Percentiles rank a stretch among this genome's conserved stretches.
Evolutionary conservation across 2,797 vertebrate species (phyloP).

Genomic region (Hemitrygon akajei): DNA sequence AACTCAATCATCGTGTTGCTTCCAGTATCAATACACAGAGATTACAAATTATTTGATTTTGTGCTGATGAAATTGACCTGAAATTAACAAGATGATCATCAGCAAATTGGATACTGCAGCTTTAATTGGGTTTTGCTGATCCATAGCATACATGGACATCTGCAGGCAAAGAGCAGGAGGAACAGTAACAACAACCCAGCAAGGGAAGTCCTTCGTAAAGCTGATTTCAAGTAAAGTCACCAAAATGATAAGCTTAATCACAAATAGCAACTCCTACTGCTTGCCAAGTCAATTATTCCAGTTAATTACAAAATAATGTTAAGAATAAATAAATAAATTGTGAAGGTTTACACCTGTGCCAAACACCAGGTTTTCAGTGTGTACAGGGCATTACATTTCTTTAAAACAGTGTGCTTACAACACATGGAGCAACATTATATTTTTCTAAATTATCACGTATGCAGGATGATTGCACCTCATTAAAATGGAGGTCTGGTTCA

Average conservation of each 20-base stretch:
- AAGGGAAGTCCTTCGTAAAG: too few species aligned
- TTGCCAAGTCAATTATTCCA: background rate
- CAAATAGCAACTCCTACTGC: background rate
- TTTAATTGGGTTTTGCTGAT: constrained; percentile 20
- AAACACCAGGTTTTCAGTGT: too few species aligned
- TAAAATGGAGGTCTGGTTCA: background rate
- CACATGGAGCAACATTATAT: background rate
- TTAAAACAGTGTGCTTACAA: background rate
- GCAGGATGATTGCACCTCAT: background rate
- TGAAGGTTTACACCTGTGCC: too few species aligned
- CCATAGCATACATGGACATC: background rate
- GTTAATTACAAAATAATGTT: too few species aligned
- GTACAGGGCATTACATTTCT: too few species aligned
- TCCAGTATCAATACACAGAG: constrained; percentile 34
- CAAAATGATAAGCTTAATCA: background rate
- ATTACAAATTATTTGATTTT: constrained; percentile 30
- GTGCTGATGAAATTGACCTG: constrained; percentile 31
- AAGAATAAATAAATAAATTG: too few species aligned
- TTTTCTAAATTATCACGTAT: background rate
- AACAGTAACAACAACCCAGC: background rate
- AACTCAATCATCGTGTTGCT: constrained; percentile 16
- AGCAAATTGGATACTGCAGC: constrained; percentile 29
- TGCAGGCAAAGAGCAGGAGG: background rate
- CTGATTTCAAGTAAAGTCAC: background rate
- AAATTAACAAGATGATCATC: constrained; percentile 22